A percentile compares a stretch with the other conserved stretches of the same genome.
Evolutionary conservation across 1,140 invertebrate genomes (phyloP).

Genomic region (Drosophila persimilis): DNA sequence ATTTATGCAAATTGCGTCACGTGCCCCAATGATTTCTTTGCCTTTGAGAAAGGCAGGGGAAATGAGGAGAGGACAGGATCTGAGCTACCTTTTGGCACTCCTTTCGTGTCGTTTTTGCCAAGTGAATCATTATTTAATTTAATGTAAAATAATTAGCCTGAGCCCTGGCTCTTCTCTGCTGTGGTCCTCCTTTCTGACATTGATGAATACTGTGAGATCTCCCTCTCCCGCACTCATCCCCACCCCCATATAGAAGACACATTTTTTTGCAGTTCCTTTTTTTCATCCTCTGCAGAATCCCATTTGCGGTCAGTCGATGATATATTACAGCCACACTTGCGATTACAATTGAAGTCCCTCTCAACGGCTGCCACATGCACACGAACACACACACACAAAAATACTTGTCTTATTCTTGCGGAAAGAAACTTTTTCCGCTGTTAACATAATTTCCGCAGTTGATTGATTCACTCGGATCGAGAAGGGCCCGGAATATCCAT

Average conservation of each 20-base stretch:
- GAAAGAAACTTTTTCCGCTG: slow-evolving; percentile 63
- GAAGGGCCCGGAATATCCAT: slow-evolving; percentile 24
- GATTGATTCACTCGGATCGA: slow-evolving; percentile 75
- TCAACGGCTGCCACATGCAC: slow-evolving; percentile 22
- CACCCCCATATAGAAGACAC: slow-evolving; percentile 15
- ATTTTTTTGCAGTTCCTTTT: slow-evolving; percentile 13
- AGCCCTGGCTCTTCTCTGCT: slow-evolving; percentile 4
- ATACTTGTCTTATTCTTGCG: slow-evolving; percentile 44
- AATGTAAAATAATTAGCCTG: slow-evolving; percentile 82
- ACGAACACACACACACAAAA: not conserved
- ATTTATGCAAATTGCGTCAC: slow-evolving; percentile 83
- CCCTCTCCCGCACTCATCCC: slow-evolving; percentile 28
- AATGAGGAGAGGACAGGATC: slow-evolving; percentile 16
- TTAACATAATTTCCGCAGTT: slow-evolving; percentile 80
- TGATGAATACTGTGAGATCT: slow-evolving; percentile 58
- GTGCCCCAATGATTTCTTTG: slow-evolving; percentile 80
- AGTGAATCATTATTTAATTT: slow-evolving; percentile 83
- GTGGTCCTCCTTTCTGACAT: slow-evolving; percentile 47
- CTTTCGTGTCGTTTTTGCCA: slow-evolving; percentile 47
- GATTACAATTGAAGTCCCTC: slow-evolving; percentile 61
- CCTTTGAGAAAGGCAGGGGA: slow-evolving; percentile 36
- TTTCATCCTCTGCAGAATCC: slow-evolving; percentile 25
- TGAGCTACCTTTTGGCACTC: slow-evolving; percentile 54
- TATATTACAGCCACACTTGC: slow-evolving; percentile 58
- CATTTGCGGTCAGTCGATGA: slow-evolving; percentile 77